Percentiles rank a stretch among this genome's conserved stretches.
These are phyloP conservation scores for Arnoldichthys spilopterus DNA, from an alignment of 2,797 vertebrate genomes.

Conservation along the genomic window DNA sequence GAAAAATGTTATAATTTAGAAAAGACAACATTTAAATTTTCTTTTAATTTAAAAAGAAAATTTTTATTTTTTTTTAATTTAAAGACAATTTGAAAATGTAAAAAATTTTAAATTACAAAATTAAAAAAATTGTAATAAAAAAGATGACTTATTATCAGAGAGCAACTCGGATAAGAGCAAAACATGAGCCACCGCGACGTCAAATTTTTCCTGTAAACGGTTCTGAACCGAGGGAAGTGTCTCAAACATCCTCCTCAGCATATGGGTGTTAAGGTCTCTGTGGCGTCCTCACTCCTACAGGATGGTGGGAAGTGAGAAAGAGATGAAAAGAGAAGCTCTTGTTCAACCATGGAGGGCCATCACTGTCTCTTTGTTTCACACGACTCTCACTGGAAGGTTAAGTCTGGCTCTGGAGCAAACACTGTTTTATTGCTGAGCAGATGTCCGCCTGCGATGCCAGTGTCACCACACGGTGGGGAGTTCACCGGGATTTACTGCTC, in stretches of 20 bases:
- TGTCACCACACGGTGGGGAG: not conserved
- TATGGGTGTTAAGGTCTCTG: conserved; percentile 27
- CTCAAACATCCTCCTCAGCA: conserved; percentile 11
- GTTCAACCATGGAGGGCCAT: conserved; percentile 50
- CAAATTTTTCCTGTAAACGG: not conserved
- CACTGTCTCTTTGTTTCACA: conserved; percentile 57
- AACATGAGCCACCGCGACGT: not conserved
- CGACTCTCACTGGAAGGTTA: conserved; percentile 43
- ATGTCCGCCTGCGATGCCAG: conserved; percentile 32
- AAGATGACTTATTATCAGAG: too few relatives aligned
- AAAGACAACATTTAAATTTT: too few relatives aligned
- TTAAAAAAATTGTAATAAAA: too few relatives aligned
- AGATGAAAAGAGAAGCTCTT: conserved; percentile 36
- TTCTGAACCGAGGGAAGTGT: conserved; percentile 8
- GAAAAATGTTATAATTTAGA: too few relatives aligned
- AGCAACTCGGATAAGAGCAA: not conserved
- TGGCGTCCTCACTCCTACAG: conserved; percentile 43
- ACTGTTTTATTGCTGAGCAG: conserved; percentile 50
- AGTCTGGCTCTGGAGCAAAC: conserved; percentile 39
- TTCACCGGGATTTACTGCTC: not conserved
- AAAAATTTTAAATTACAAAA: too few relatives aligned
- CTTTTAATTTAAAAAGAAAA: too few relatives aligned
- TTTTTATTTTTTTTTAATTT: too few relatives aligned
- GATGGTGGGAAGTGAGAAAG: conserved; percentile 42
- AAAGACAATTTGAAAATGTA: too few relatives aligned